Base-by-base conservation (phyloP, 2,797 vertebrate species). In the Poecilia picta region DNA sequence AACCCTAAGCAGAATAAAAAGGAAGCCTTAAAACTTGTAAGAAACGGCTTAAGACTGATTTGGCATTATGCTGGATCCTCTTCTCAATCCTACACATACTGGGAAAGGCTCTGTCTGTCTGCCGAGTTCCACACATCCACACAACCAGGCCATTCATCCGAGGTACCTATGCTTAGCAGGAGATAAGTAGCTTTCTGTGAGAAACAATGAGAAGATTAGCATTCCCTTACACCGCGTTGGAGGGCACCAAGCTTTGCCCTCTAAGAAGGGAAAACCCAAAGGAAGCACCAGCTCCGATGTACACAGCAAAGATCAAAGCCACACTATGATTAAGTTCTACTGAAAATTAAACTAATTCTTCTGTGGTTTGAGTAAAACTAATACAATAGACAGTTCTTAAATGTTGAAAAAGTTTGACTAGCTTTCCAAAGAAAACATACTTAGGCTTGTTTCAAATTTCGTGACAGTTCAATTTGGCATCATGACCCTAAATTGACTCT, bases 131-230 rank as follows among this genome's bases (percentile, higher is more conserved):
- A 91, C 94, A 95, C 94, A 93, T 93, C 92, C 89, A 80, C 95
- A 98, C 96, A 98, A 96, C 92, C 93, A 82, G 86, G 94, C 96
- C 95, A 97, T 98, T 98, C 96, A 98, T 95, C 82, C 88, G 77
- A 86, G 91, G 84, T 94, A 93, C 94, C 95, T 95, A 92, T 92
- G 91, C 94, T 92, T 94, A 95, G 95, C 91, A 55, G 92, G 81
- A 94, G 94, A 95, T 95, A 95, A 95, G 95, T 92, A 95, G 95
- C 95, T 95, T 96, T 94, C 89, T 89, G 77, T 13, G 33, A 92
- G 91, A 94, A 95, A 95, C 95, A 95, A 95, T 95, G 93, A 92
- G 89, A 89, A 96, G 95, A 95, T 95, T 95, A 96, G 94, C 92
- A 93, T 94, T 95, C 90, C 92, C 88, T 92, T 93, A 92, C 94